Evolutionary conservation across 2,797 vertebrate genomes (phyloP).

Genomic region (Cyclura pinguis): DNA sequence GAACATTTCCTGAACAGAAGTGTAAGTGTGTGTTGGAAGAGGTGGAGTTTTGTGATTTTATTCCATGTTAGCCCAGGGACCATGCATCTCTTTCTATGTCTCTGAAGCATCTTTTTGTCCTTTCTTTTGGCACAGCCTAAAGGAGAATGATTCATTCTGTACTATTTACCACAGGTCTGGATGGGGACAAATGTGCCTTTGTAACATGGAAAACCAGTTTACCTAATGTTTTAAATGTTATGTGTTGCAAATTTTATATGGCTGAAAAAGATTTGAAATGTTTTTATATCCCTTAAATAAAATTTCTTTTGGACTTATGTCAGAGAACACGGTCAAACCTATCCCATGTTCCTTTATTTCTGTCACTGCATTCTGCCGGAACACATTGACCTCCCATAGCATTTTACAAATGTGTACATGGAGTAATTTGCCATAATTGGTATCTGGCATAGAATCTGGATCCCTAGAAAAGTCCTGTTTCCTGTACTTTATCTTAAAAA

Average conservation of each 20-base stretch:
- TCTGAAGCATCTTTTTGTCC: neutral
- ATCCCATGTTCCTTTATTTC: rapidly evolving
- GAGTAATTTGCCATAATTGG: neutral
- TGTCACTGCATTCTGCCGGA: neutral
- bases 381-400: neutral
- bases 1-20: neutral
- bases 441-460: neutral
- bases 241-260: neutral
- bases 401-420: neutral
- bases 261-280: neutral
- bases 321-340: neutral
- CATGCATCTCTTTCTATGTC: neutral
- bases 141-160: neutral
- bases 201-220: neutral
- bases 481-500: neutral
- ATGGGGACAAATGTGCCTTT: neutral
- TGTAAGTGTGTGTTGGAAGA: neutral
- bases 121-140: neutral
- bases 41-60: neutral
- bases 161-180: neutral
- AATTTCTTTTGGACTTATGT: neutral
- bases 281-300: slow-evolving; percentile 36
- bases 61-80: neutral
- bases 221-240: neutral
- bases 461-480: neutral